Evolutionary conservation across 2,113 vertebrate genomes (phyloP), one percentile per base, ranked within the genome.

Genomic region (Crotalus helleri): DNA sequence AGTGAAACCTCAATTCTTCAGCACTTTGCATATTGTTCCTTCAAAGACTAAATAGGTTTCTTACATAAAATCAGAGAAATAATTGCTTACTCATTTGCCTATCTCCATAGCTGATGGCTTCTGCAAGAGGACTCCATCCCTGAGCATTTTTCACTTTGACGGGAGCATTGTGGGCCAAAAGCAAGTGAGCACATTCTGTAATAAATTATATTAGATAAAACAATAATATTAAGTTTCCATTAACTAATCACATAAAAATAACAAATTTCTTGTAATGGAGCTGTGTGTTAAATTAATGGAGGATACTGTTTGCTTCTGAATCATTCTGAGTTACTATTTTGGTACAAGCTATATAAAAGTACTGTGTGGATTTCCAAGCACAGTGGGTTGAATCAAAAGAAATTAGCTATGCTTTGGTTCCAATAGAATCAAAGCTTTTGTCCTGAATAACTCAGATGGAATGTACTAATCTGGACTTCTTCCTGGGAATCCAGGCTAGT

Each of bases 141-240:
- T 99, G 99, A 98, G 99, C 99, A 13, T 99, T 99, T 97, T 99
- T 99, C 98, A 99, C 99, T 98, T 99, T 99, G 93, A 99, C 99
- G 64, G 99, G 99, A 97, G 99, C 99, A 95, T 99, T 99, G 95
- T 99, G 99, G 97, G 99, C 99, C 97, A 99, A 98, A 94, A 99
- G 98, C 96, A 99, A 97, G 97, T 99, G 99, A 92, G 99, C 99
- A 98, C 99, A 99, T 97, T 99, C 99, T 99, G 97, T 19, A 97
- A 97, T 23, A 94, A 17, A 91, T 24, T 8, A 61, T 33, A 81
- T 44, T 44, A 81, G 74, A 81, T 44, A 89, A 0, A 94, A 11
- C 3, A 88, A 33, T 4, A 93, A 94, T 44, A 81, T 92, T 93
- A 95, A 89, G 11, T 93, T 91, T 87, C 57, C 8, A 61, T 58